A percentile compares a stretch with the other conserved stretches of the same genome.
Evolutionary conservation across 2,797 vertebrate species (phyloP).

Genomic region (Anguilla anguilla): DNA sequence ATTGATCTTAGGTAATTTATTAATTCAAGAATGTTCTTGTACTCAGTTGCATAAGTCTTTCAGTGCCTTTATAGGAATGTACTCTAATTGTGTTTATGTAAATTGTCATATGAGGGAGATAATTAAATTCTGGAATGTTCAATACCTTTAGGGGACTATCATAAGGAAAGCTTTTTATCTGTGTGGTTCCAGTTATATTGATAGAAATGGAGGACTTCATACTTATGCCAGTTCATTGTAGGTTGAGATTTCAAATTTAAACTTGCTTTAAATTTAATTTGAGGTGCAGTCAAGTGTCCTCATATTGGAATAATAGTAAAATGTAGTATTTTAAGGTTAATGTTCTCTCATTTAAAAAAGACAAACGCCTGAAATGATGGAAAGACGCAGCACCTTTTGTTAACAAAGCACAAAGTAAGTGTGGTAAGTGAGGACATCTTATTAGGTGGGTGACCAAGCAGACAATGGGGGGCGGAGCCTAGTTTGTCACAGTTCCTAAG

Average conservation of each 20-base stretch:
- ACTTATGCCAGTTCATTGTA: background rate
- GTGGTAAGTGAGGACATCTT: background rate
- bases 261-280: background rate
- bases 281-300: background rate
- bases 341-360: no score
- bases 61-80: background rate
- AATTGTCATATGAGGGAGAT: background rate
- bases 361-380: no score
- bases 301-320: background rate
- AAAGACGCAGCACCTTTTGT: background rate
- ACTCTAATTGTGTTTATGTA: background rate
- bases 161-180: background rate
- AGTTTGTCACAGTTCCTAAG: background rate
- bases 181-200: background rate
- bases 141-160: background rate
- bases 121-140: background rate
- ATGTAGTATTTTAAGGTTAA: background rate
- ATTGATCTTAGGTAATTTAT: background rate
- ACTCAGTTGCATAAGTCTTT: background rate
- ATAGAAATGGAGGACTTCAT: background rate
- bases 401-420: background rate
- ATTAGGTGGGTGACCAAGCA: background rate
- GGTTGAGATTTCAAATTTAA: background rate
- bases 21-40: background rate
- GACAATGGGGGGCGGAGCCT: background rate